Evolutionary conservation across 2,797 vertebrate genomes (phyloP).

Genomic region (Sebastes oblongus): DNA sequence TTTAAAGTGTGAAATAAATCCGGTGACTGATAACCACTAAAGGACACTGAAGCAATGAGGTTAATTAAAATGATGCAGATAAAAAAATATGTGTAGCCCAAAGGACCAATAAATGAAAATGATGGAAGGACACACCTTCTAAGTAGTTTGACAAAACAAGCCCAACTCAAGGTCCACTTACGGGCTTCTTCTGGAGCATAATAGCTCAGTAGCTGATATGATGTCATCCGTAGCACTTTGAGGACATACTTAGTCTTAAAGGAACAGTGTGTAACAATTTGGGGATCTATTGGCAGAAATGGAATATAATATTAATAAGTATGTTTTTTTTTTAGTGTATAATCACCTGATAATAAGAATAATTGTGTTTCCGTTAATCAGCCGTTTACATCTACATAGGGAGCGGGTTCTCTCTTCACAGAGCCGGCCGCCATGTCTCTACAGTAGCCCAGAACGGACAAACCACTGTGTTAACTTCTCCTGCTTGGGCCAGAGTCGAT

Average conservation of each 20-base stretch:
- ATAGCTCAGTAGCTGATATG: neutral
- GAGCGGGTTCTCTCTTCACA: too few species aligned
- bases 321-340: too few species aligned
- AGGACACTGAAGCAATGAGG: conserved; percentile 23
- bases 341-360: too few species aligned
- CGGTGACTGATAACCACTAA: conserved; percentile 8
- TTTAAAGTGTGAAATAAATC: conserved; percentile 21
- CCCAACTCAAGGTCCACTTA: neutral
- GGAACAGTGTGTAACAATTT: too few species aligned
- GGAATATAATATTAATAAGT: too few species aligned
- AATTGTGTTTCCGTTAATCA: too few species aligned
- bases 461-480: too few species aligned
- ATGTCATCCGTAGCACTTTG: neutral
- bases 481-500: too few species aligned
- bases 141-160: conserved; percentile 19
- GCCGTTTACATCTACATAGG: too few species aligned
- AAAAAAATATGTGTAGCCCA: conserved; percentile 27
- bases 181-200: neutral
- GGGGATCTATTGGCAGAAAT: too few species aligned
- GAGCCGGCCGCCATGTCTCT: too few species aligned
- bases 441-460: too few species aligned
- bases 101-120: conserved; percentile 29
- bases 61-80: conserved; percentile 51
- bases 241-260: neutral
- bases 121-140: conserved; percentile 2